Evolutionary conservation across 2,797 vertebrate species (phyloP), one percentile per base, ranked within the genome.

Genomic region (Rhinatrema bivittatum): DNA sequence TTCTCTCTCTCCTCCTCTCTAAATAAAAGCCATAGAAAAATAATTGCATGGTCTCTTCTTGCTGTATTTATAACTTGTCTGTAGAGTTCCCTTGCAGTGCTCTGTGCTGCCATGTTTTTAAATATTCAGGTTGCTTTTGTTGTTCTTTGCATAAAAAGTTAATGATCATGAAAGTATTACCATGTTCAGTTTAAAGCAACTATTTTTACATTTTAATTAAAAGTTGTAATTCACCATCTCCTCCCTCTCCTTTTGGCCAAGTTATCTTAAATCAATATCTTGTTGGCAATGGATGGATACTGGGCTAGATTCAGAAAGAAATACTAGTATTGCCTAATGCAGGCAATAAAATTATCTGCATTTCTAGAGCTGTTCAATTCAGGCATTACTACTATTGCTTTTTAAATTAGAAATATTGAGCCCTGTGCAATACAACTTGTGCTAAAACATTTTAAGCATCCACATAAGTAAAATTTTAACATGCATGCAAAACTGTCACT

Each of bases 251-350:
- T 67, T 76, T 74, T 72, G 59, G 65, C 60, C 44, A 55, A 60
- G 57, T 72, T 71, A 74, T 76, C 77, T 72, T 82, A 70, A 81
- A 78, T 82, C 73, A 81, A 77, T 35, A 57, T 79, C 68, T 71
- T 68, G 69, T 71, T 72, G 59, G 67, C 68, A 67, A 67, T 73
- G 63, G 53, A 67, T 73, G 63, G 53, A 50, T 71, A 58, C 52
- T 53, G 49, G 54, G 63, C 47, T 60, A 45, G 65, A 72, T 65
- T 70, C 56, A 43, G 60, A 27, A 53, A 77, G 69, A 81, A 81
- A 78, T 79, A 75, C 53, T 74, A 37, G 61, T 30, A 13, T 75
- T 75, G 61, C 63, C 78, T 80, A 78, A 81, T 72, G 52, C 68
- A 74, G 67, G 76, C 60, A 65, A 66, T 78, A 80, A 81, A 79